A percentile compares a stretch with the other conserved stretches of the same genome.
phyloP scores from a whole-genome alignment of 2,113 vertebrate species.

The Microcebus lehilahytsara region DNA sequence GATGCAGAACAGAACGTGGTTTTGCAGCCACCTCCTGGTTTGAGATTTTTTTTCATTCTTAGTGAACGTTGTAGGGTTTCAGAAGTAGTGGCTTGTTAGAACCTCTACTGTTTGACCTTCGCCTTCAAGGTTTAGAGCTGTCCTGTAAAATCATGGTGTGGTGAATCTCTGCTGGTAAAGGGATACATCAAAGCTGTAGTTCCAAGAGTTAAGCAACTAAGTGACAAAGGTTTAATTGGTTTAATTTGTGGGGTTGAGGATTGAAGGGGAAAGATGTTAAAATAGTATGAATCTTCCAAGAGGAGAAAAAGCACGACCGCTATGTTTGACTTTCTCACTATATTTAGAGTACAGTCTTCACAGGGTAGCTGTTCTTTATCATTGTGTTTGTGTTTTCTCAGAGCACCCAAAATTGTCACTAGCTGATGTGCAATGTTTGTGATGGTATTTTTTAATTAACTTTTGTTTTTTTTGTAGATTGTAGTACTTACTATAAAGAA shows the following conservation, averaged over 20 bases:
- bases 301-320: not conserved
- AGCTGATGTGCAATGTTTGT: not conserved
- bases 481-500: not conserved
- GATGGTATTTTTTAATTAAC: not conserved
- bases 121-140: not conserved
- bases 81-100: not conserved
- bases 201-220: not conserved
- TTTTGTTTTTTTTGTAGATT: not conserved
- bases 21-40: conserved; percentile 51
- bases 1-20: conserved; percentile 63
- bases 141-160: accelerated
- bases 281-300: not conserved
- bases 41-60: conserved; percentile 53
- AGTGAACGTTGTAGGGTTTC: not conserved
- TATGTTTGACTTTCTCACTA: not conserved
- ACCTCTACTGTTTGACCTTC: conserved; percentile 11
- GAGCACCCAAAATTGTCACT: not conserved
- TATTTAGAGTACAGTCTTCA: not conserved
- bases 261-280: not conserved
- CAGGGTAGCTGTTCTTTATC: not conserved
- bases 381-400: not conserved
- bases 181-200: not conserved
- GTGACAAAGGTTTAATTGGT: not conserved
- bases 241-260: not conserved
- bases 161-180: not conserved